Evolutionary conservation across 1,140 invertebrate genomes (phyloP).

Genomic region (Nasonia longicornis): DNA sequence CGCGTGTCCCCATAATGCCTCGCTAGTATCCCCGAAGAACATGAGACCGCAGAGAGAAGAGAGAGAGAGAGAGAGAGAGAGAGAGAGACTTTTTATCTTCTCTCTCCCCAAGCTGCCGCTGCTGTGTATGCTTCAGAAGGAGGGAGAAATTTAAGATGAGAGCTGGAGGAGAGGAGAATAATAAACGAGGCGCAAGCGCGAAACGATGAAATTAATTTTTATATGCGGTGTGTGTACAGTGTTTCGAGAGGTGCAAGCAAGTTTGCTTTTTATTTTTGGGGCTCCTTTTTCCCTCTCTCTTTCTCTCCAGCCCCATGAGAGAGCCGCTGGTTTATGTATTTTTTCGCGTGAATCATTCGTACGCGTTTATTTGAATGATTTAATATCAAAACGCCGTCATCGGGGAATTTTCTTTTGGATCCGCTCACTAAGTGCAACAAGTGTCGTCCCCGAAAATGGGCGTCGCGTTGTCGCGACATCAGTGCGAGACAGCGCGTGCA

Average conservation of each 20-base stretch:
- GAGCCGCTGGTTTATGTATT: too few species aligned
- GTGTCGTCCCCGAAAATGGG: too few species aligned
- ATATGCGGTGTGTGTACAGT: neutral
- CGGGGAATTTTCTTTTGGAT: too few species aligned
- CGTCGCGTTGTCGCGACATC: neutral
- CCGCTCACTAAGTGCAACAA: too few species aligned
- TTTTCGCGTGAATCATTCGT: neutral
- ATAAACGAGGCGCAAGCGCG: conserved; percentile 20
- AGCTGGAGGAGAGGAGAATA: conserved; percentile 20
- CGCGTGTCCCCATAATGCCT: conserved; percentile 56
- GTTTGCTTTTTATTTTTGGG: neutral
- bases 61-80: neutral
- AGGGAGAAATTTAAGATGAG: conserved; percentile 39
- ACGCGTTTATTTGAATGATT: too few species aligned
- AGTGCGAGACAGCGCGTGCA: too few species aligned
- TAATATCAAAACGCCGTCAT: too few species aligned
- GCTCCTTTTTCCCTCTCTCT: neutral
- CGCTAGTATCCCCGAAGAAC: conserved; percentile 55
- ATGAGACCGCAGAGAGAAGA: conserved; percentile 52
- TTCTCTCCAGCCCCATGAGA: neutral
- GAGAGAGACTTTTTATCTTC: conserved; percentile 4
- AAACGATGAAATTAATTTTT: conserved; percentile 37
- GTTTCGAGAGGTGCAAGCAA: neutral
- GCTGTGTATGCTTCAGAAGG: neutral
- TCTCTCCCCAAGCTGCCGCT: conserved; percentile 3